These are phyloP conservation scores for Penelope pileata DNA, from an alignment of 2,113 vertebrate genomes.

Conservation along the genomic window DNA sequence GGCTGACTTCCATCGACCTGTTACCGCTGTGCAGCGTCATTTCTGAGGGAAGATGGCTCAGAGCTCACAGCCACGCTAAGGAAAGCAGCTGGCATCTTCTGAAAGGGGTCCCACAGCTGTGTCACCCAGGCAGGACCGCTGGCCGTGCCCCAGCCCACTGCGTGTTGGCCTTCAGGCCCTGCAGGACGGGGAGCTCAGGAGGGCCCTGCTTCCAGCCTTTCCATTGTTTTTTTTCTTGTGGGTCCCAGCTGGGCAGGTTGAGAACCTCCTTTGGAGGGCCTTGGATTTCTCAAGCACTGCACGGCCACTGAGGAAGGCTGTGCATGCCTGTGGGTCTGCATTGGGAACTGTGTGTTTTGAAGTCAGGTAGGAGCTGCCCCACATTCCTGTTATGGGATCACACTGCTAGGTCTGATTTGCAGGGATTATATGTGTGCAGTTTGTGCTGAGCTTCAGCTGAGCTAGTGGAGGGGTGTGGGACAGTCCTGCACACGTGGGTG, in stretches of 20 bases:
- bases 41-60: background rate
- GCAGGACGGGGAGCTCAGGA: background rate
- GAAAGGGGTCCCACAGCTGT: rapidly evolving
- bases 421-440: background rate
- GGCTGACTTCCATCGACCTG: background rate
- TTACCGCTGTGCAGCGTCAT: background rate
- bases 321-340: background rate
- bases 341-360: background rate
- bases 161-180: background rate
- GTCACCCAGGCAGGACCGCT: background rate
- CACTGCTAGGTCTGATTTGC: background rate
- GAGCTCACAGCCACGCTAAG: background rate
- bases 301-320: background rate
- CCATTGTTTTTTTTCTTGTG: background rate
- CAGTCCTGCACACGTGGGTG: too few species aligned
- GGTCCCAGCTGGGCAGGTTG: background rate
- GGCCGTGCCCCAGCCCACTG: background rate
- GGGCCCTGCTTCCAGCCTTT: background rate
- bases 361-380: background rate
- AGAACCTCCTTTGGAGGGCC: background rate
- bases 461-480: background rate
- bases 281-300: background rate
- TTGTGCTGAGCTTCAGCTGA: background rate
- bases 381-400: rapidly evolving
- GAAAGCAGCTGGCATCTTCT: background rate